Conservation (phyloP, 2,888 invertebrate species). For the Drosophila algonquin region DNA sequence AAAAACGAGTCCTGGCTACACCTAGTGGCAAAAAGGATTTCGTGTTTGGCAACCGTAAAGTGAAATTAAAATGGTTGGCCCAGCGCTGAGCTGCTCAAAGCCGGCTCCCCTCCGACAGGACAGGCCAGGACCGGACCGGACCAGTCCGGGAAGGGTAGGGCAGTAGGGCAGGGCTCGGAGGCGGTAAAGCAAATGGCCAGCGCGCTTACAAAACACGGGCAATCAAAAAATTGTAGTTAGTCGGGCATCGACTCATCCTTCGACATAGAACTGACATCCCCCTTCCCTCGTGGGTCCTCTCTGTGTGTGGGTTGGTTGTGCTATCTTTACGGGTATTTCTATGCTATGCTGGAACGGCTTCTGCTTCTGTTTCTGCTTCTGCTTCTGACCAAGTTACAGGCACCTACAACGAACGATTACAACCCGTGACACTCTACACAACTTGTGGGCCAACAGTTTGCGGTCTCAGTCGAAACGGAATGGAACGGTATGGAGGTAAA, state of each 20-base stretch:
- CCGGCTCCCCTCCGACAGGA: conserved; percentile 2
- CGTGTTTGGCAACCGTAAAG: conserved; percentile 79
- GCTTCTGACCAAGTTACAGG: conserved; percentile 51
- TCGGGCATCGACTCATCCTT: conserved; percentile 64
- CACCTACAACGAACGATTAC: conserved; percentile 69
- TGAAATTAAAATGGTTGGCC: conserved; percentile 75
- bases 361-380: conserved; percentile 27
- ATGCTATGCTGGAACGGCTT: neutral
- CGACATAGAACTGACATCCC: conserved; percentile 44
- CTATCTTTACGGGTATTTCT: conserved; percentile 54
- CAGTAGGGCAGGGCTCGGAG: neutral
- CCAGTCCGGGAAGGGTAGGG: too few species aligned
- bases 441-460: conserved; percentile 62
- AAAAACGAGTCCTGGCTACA: conserved; percentile 64
- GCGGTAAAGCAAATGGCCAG: conserved; percentile 60
- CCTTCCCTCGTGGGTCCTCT: conserved; percentile 10
- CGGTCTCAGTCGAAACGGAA: conserved; percentile 38
- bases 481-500: neutral
- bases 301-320: conserved; percentile 45
- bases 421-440: conserved; percentile 70
- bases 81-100: conserved; percentile 49
- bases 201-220: conserved; percentile 55
- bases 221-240: conserved; percentile 62
- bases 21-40: conserved; percentile 76
- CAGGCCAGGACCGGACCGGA: too few species aligned